Base-by-base conservation (phyloP, 2,113 vertebrate species). In the Aplodontia rufa region DNA sequence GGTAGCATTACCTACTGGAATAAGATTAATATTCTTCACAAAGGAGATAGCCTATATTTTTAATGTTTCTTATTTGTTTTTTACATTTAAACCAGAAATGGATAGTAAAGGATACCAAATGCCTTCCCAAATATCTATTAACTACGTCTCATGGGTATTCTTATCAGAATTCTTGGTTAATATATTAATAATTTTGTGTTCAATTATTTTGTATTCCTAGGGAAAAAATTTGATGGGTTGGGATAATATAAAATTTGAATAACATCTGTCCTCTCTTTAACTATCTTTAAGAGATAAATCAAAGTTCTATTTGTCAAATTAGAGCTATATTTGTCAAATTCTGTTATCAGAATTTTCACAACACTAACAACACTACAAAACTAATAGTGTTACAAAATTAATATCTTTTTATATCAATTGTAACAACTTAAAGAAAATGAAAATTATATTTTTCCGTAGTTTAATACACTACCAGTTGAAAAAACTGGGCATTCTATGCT, bases 61-160 rank as follows among this genome's bases (percentile, higher is more conserved):
- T 8, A 74, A 87, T n/a, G 19, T 40, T 72, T 60, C 76, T n/a
- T 10, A 24, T 60, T 60, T 28, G 22, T 60, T 7, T 75, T 47
- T 60, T 71, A 42, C 42, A 68, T 82, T 87, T 90, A 93, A 86
- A 87, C 86, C 49, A 93, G 49, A 9, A 75, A 87, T 87, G 51
- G 5, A 68, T 82, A 87, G 49, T 58, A 72, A 90, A 45, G 72
- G 1, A 53, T 86, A 49, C n/a, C 58, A 93, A 90, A 51, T 68
- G 8, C 5, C n/a, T 68, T 74, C 37, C 86, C 58, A 86, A 96
- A 90, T 66, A 71, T 64, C 40, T 90, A 37, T 66, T 80, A 26
- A 80, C 14, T 72, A 86, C 74, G 47, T 72, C 22, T 80, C 40
- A 68, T 58, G 12, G 35, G 35, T 58, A 74, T 72, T 90, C 35